Base-by-base conservation (phyloP, 2,888 invertebrate genomes). In the Sinelater perroti region DNA sequence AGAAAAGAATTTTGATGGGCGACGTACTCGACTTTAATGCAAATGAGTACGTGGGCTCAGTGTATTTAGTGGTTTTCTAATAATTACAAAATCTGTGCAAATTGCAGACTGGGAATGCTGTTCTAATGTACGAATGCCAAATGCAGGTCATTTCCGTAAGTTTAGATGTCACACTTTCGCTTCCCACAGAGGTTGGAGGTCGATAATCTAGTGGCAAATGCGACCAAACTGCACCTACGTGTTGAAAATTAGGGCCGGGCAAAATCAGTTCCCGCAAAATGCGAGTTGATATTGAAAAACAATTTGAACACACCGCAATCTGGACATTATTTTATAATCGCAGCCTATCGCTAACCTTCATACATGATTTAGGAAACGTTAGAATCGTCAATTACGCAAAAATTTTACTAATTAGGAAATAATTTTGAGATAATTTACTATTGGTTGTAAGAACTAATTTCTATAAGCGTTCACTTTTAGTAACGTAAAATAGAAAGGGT, bases 381-480 rank as follows among this genome's bases (percentile, higher is more conserved):
- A 3, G 17, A 4, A 16, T 24, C 11, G 24, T 24, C 14, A 18
- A 18, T 40, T 24, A 21, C 21, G 8, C 14, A 8, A 3, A 36
- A 17, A 17, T 5, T 36, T n/a, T 6, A 2, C 18, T 36, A 36
- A 40, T 40, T 40, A 40, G 40, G 26, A 40, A 40, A 14, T 40
- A 26, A 21, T 40, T 24, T 40, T 24, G 13, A 24, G 21, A 26
- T 40, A 14, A 40, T 40, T n/a, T 40, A 13, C 14, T 14, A 16
- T 7, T 40, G 35, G 24, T 24, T 24, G 21, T 40, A 21, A 40
- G 6, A 40, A 24, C 24, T n/a, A 30, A 30, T 21, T 33, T 36
- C 38, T 24, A 38, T 38, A 36, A 36, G 18, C 35, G 24, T 38
- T 50, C 50, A 50, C 38, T 50, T 50, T 47, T 36, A 38, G 36